A percentile compares a stretch with the other conserved stretches of the same genome.
Conservation (phyloP, 2,113 vertebrate genomes). For the Salminus brasiliensis region DNA sequence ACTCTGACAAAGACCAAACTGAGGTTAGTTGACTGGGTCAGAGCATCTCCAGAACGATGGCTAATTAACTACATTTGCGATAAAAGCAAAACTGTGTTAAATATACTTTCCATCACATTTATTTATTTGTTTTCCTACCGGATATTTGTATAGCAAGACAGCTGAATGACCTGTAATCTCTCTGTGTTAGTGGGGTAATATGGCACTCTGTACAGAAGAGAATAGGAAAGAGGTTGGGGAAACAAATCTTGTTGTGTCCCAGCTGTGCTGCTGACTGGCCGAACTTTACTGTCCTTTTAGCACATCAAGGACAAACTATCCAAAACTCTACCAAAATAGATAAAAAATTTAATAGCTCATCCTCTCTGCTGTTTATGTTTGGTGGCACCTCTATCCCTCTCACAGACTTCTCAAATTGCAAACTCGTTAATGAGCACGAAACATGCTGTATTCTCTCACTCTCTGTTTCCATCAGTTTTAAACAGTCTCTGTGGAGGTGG, state of each 20-base stretch:
- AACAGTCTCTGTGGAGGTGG: not conserved
- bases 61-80: too few species aligned
- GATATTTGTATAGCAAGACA: not conserved
- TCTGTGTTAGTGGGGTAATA: not conserved
- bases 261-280: not conserved
- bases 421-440: not conserved
- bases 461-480: not conserved
- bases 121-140: too few species aligned
- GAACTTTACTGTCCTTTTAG: not conserved
- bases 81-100: too few species aligned
- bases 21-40: too few species aligned
- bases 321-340: constrained; percentile 10
- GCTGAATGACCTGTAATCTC: not conserved
- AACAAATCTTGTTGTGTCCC: not conserved
- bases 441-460: not conserved
- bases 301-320: not conserved
- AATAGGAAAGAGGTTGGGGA: not conserved
- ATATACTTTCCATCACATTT: too few species aligned
- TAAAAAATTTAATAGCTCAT: constrained; percentile 30
- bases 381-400: constrained; percentile 26
- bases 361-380: constrained; percentile 27
- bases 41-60: too few species aligned
- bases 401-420: not conserved
- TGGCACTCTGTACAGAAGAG: not conserved
- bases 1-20: too few species aligned